These are phyloP conservation scores for Phocoena phocoena DNA, from an alignment of 2,113 vertebrate species.

Conservation along the genomic window DNA sequence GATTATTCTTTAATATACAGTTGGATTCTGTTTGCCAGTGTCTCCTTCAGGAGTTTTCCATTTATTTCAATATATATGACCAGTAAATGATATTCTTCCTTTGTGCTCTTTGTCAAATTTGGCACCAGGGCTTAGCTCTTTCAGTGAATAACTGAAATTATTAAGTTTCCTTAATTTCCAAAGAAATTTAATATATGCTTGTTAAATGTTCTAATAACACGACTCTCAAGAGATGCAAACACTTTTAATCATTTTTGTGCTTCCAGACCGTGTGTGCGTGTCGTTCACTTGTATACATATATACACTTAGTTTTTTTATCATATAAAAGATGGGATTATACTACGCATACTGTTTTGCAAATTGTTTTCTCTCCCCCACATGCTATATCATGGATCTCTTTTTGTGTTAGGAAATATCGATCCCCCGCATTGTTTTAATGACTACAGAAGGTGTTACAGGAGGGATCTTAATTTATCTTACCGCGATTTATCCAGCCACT, in stretches of 20 bases:
- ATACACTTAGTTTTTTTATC: background rate
- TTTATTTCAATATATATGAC: background rate
- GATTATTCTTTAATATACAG: background rate
- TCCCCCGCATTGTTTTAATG: background rate
- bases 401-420: background rate
- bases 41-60: background rate
- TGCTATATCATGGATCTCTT: background rate
- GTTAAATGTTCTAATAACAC: background rate
- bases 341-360: background rate
- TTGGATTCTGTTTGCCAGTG: background rate
- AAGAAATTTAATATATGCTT: background rate
- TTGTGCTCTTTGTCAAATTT: background rate
- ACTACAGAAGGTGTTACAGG: background rate
- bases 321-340: background rate
- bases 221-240: background rate
- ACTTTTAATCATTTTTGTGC: background rate
- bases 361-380: accelerated
- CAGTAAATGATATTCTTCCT: background rate
- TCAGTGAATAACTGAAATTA: background rate
- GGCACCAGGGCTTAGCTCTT: background rate
- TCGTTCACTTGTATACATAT: accelerated
- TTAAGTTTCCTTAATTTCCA: background rate
- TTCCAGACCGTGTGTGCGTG: background rate
- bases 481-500: background rate
- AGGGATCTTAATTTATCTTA: background rate